Evolutionary conservation across 2,888 invertebrate species (phyloP), one percentile per base, ranked within the genome.

Genomic region (Minunthozetes semirufus): DNA sequence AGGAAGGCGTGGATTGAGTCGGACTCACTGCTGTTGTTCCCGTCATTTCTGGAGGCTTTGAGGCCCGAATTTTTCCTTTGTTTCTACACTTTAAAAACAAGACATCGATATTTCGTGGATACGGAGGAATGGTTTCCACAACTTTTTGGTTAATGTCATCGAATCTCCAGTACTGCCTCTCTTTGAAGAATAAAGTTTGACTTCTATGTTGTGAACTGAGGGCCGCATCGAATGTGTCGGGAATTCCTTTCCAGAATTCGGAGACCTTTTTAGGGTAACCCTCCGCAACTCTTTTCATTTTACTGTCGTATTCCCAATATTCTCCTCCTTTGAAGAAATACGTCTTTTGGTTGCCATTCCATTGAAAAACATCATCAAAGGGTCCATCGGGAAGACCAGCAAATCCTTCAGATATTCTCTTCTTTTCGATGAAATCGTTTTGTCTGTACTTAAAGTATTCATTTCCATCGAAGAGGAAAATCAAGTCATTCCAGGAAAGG

Each of bases 291-390:
- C 13, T 5, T 27, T 59, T 59, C 4, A 2, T 3, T 22, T 59
- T 59, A 8, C 22, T 59, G 13, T 59, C 27, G n/a, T 59, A 59
- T 59, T 59, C 22, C 25, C 59, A 59, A 27, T 59, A 59, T 22
- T 59, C 25, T 9, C 13, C 59, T 11, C 59, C 27, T 59, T 59
- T 59, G 59, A 59, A 48, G 59, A 59, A 59, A 59, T 59, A 59
- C 3, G 59, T 59, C 27, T 59, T 59, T 22, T 27, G 25, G 25
- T 59, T 59, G 27, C 8, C 59, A 59, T 59, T 22, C 59, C 59
- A 27, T 19, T 25, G 22, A 8, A 59, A 25, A 6, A 27, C 22
- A 5, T 59, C 59, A 19, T 59, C 59, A 22, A 59, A 59, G n/a
- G 59, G 22, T 11, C 25, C 27, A 22, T 25, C 25, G 11, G 59